Base-by-base conservation (phyloP, 2,888 invertebrate genomes). In the Aproaerema taeniolella region DNA sequence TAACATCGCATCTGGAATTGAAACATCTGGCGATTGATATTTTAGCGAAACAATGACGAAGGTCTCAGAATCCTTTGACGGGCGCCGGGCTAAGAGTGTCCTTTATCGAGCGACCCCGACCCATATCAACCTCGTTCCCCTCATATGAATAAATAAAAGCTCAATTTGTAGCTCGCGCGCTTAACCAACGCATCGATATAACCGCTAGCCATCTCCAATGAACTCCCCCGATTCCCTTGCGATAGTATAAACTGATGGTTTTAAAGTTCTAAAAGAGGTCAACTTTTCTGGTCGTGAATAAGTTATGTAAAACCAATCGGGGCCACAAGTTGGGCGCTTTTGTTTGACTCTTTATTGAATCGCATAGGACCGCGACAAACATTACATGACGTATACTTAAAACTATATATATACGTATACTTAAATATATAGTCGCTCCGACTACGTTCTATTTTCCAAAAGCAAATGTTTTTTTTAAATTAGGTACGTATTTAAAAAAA, bases 141-240 rank as follows among this genome's bases (percentile, higher is more conserved):
- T 72, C 72, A 64, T 72, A 80, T 83, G 83, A 83, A 85, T 85
- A 83, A 83, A 80, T 82, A 82, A 82, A 80, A 71, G 74, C 77
- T 78, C 80, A 80, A 80, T 81, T 83, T 81, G 83, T 79, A 71
- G 72, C 75, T 67, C 66, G 68, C 69, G 67, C 72, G 77, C 70
- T 73, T 71, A 70, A 69, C 69, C 61, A 64, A 71, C 64, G 67
- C 71, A 66, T 70, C 69, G 69, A 71, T 69, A 65, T 66, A 67
- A 67, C 65, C 60, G 55, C 59, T 61, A 60, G 64, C 67, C 64
- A 49, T 68, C 55, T 66, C 64, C 69, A 66, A 65, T 69, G 68
- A 68, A 54, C 70, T 65, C 63, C 58, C 53, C 53, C 53, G 58
- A 57, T 41, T 38, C 33, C 29, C 30, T 25, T 14, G n/a, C 33